Base-by-base conservation (phyloP, 37 sponge, comb jelly and placozoan species). In the Tethya wilhelma region DNA sequence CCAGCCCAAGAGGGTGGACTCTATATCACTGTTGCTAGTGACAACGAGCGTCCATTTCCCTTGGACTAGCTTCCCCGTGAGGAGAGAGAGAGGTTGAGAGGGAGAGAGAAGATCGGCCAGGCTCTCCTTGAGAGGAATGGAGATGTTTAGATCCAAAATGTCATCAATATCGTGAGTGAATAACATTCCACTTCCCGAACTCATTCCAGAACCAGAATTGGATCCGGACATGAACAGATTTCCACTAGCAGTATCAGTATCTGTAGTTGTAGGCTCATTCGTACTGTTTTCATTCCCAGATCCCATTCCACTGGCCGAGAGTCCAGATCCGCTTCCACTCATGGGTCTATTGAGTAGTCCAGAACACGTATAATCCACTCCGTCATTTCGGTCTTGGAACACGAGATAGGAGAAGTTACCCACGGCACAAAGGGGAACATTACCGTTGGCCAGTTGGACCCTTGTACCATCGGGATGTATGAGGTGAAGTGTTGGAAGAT, bases 341-440 rank as follows among this genome's bases (percentile, higher is more conserved):
- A 38, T 23, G 17, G 37, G 49, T 7, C 38, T 3, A 12, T 42
- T 19, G 9, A 78, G 67, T 1, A 44, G 41, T 14, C 49, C 41
- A 8, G 33, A 17, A 68, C 83, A 89, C 4, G 64, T 40, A 65
- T 82, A 89, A n/a, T 77, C 71, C 12, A n/a, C 44, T 19, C 31
- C 30, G 0, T n/a, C 12, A 12, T 79, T 82, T 34, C 69, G 77
- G 63, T 96, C 96, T 26, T 90, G 71, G 64, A 96, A 96, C 6
- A 96, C 68, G 43, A 96, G 65, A 36, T 90, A 85, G 0, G 90
- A 88, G 83, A 89, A 96, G 71, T 90, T 90, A 3, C 96, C 96
- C 20, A 37, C 74, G 2, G 84, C 83, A 84, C 96, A 96, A 43
- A 90, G 73, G 0, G 79, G 67, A 41, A 70, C 59, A 12, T 56